phyloP scores from a whole-genome alignment of 2,113 vertebrate species.

The Amia ocellicauda region DNA sequence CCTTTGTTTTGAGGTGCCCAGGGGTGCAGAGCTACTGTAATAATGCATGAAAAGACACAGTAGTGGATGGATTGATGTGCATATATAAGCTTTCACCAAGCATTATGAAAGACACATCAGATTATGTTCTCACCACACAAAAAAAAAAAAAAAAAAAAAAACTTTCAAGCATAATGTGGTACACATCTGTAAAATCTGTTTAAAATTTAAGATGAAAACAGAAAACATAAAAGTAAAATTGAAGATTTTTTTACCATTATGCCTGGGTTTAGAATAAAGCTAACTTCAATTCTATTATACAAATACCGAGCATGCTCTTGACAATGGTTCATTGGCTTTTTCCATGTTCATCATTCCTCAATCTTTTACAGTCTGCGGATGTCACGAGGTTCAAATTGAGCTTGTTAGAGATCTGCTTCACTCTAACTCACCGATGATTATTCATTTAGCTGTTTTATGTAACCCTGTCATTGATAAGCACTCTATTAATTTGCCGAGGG shows the following conservation, averaged over 20 bases:
- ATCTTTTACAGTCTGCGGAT: constrained; percentile 75
- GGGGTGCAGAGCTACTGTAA: too few relatives aligned
- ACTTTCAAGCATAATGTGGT: too few relatives aligned
- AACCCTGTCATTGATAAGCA: constrained; percentile 96
- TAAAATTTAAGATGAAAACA: too few relatives aligned
- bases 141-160: too few relatives aligned
- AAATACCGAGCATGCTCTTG: constrained; percentile 24
- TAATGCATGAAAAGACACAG: too few relatives aligned
- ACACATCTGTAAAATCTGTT: too few relatives aligned
- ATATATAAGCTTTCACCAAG: too few relatives aligned
- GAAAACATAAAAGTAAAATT: too few relatives aligned
- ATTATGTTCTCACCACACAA: too few relatives aligned
- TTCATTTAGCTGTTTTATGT: constrained; percentile 98
- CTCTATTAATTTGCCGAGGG: constrained; percentile 94
- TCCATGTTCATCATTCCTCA: constrained; percentile 40
- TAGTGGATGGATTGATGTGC: too few relatives aligned
- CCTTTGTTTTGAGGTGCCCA: too few relatives aligned
- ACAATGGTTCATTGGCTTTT: constrained; percentile 25
- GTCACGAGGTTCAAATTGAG: constrained; percentile 93
- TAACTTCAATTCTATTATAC: constrained; percentile 48
- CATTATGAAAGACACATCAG: too few relatives aligned
- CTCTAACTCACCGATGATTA: constrained; percentile 96
- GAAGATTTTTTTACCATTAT: neutral
- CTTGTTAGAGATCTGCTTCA: constrained; percentile 95
- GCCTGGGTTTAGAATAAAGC: neutral